Percentiles rank a stretch among this genome's conserved stretches.
Conservation (phyloP, 2,888 invertebrate genomes). For the Sesia bembeciformis region DNA sequence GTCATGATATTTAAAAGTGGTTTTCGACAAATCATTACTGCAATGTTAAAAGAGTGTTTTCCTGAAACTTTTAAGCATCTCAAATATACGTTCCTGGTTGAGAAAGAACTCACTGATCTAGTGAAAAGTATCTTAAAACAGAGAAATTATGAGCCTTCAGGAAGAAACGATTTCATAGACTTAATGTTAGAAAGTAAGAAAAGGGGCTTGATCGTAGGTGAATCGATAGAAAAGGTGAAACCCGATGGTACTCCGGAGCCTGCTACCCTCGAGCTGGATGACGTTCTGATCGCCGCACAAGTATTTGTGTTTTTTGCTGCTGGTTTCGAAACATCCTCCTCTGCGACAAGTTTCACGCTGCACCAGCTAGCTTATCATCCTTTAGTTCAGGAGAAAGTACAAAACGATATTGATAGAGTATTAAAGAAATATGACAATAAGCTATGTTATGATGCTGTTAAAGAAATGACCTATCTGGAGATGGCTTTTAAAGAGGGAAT, state of each 20-base stretch:
- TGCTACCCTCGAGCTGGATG: conserved; percentile 23
- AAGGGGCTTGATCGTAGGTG: conserved; percentile 29
- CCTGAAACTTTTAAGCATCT: conserved; percentile 27
- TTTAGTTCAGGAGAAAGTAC: conserved; percentile 31
- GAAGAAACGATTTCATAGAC: conserved; percentile 42
- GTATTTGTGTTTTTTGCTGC: conserved; percentile 46
- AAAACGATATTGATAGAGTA: conserved; percentile 33
- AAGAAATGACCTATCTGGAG: conserved; percentile 39
- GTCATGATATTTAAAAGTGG: conserved; percentile 25
- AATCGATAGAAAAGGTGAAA: conserved; percentile 31
- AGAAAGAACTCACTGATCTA: conserved; percentile 26
- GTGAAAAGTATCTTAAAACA: conserved; percentile 34
- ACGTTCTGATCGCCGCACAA: conserved; percentile 35
- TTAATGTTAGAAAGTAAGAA: conserved; percentile 32
- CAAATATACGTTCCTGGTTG: conserved; percentile 22
- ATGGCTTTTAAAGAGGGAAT: conserved; percentile 40
- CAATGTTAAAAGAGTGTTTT: conserved; percentile 30
- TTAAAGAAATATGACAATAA: conserved; percentile 25
- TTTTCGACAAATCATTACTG: conserved; percentile 16
- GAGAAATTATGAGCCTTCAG: conserved; percentile 33
- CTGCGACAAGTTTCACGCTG: conserved; percentile 39
- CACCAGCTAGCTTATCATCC: conserved; percentile 41
- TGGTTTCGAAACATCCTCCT: conserved; percentile 46
- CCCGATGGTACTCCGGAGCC: conserved; percentile 22
- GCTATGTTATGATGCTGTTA: conserved; percentile 37